These are phyloP conservation scores for Chionomys nivalis DNA, from an alignment of 2,113 vertebrate genomes.

Conservation along the genomic window DNA sequence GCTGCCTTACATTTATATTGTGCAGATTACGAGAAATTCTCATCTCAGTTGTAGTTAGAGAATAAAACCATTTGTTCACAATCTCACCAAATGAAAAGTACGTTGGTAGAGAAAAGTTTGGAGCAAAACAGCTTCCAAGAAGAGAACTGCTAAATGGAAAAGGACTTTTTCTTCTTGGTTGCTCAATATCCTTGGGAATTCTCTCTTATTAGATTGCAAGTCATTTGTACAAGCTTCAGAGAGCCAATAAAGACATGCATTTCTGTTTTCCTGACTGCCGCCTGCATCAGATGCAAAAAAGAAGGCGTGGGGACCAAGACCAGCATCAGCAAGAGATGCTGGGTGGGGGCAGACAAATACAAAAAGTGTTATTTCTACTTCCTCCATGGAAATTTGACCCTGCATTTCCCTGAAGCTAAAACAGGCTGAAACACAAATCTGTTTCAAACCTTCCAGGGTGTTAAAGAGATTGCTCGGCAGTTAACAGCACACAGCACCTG, in stretches of 20 bases:
- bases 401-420: neutral
- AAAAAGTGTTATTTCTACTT: fast-evolving
- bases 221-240: neutral
- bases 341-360: fast-evolving
- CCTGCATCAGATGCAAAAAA: neutral
- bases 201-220: neutral
- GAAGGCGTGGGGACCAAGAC: neutral
- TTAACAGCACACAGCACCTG: too few species aligned
- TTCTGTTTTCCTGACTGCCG: neutral
- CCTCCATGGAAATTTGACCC: neutral
- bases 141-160: neutral
- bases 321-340: neutral
- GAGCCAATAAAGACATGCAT: too few species aligned
- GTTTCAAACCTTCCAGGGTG: neutral
- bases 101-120: neutral
- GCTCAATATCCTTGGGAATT: neutral
- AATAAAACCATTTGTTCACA: neutral
- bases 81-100: neutral
- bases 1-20: neutral
- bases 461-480: too few species aligned
- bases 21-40: neutral
- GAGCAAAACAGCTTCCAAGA: neutral
- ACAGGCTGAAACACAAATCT: neutral
- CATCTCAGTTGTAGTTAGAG: neutral
- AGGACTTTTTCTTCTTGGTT: neutral